phyloP scores from a whole-genome alignment of 35 echinoderm and acorn worm species.

The Diadema setosum region DNA sequence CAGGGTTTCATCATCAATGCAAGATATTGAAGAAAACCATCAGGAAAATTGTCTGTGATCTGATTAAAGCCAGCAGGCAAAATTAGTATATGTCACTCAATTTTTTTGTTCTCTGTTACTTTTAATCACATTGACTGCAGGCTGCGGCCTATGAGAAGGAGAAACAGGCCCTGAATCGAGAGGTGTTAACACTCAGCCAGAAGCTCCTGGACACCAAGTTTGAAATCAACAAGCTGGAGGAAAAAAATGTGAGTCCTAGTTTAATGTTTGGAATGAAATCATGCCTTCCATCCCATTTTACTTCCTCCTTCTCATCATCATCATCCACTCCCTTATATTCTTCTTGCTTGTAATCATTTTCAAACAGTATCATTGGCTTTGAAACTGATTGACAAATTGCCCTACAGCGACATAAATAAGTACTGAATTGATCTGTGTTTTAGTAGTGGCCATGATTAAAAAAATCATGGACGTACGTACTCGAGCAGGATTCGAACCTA shows the following conservation, averaged over 20 bases:
- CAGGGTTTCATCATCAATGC: too few relatives aligned
- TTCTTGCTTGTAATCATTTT: too few relatives aligned
- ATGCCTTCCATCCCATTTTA: background rate
- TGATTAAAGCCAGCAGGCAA: background rate
- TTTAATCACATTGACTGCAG: conserved; percentile 50
- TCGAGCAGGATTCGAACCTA: too few relatives aligned
- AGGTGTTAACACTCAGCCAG: conserved; percentile 86
- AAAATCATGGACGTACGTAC: too few relatives aligned
- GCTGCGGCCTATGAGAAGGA: conserved; percentile 96
- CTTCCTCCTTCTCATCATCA: background rate
- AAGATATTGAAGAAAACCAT: too few relatives aligned
- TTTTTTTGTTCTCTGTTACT: background rate
- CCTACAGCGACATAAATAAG: too few relatives aligned
- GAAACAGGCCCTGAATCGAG: conserved; percentile 88
- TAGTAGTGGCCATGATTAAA: too few relatives aligned
- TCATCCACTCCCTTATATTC: background rate
- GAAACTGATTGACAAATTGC: too few relatives aligned
- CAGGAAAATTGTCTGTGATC: too few relatives aligned
- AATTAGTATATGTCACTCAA: background rate
- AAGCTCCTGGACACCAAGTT: conserved; percentile 92
- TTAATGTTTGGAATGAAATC: too few relatives aligned
- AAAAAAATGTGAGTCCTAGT: conserved; percentile 88
- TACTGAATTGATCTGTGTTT: too few relatives aligned
- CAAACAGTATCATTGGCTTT: too few relatives aligned
- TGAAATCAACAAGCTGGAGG: conserved; percentile 96